A percentile compares a stretch with the other conserved stretches of the same genome.
phyloP scores from a whole-genome alignment of 2,113 vertebrate genomes.

The Phaethornis superciliosus region DNA sequence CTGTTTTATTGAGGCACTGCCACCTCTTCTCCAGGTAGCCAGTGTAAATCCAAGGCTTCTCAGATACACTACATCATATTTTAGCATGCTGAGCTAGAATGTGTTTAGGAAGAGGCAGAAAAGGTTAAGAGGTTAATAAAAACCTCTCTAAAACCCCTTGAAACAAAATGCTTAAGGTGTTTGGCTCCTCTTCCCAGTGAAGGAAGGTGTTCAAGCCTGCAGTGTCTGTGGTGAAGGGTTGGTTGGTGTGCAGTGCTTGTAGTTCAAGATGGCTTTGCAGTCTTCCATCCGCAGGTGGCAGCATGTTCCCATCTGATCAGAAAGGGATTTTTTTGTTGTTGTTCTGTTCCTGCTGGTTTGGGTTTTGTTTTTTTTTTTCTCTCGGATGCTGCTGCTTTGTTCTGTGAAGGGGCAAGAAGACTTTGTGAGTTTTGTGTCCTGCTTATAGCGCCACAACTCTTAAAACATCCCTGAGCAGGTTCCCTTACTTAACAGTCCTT shows the following conservation, averaged over 20 bases:
- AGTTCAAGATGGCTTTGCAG: neutral
- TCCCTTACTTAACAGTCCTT: neutral
- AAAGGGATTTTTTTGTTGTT: neutral
- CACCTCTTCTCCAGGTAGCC: neutral
- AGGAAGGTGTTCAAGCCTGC: neutral
- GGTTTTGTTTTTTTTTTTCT: neutral
- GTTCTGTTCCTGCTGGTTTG: neutral
- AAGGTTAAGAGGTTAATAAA: neutral
- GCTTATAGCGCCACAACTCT: fast-evolving
- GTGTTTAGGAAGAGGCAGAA: neutral
- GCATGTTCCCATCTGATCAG: neutral
- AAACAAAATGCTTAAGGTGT: neutral
- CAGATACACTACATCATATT: fast-evolving
- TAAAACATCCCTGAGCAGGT: neutral
- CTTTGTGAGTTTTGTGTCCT: neutral
- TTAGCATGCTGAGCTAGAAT: neutral
- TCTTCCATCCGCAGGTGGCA: conserved; percentile 64
- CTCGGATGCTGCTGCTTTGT: neutral
- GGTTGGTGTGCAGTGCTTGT: neutral
- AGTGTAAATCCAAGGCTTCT: neutral
- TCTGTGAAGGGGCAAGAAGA: neutral
- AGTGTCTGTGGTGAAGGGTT: neutral
- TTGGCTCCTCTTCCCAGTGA: neutral
- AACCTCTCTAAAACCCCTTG: neutral
- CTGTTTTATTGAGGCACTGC: neutral